Base-by-base conservation (phyloP, 2,888 invertebrate species). In the Ctena decussata region DNA sequence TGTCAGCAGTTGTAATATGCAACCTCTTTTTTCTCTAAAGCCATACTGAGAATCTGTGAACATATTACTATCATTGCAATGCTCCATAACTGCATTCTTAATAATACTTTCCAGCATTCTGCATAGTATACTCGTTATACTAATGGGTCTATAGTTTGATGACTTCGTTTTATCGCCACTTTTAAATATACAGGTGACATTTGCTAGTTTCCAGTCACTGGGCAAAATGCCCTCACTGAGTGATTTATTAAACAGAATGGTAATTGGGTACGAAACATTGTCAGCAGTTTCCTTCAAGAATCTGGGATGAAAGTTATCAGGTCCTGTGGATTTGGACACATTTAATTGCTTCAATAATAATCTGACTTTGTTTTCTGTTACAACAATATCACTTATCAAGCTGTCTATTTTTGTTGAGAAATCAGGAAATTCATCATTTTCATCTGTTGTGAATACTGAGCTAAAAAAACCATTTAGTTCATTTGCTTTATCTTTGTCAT, bases 1-100 rank as follows among this genome's bases (percentile, higher is more conserved):
- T 21, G 24, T 32, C 46, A 77, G 41, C 70, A 77, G 65, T 44
- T 77, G 77, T 41, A 53, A 24, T n/a, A 37, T 30, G 30, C 70
- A 70, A 18, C 44, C 27, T 70, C 77, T 69, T n/a, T 32, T 21
- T 11, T 70, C 37, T 41, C 77, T 39, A 27, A 77, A 77, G 12
- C 70, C 70, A 53, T 18, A 35, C 24, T 74, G 49, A 24, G 21
- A 6, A 24, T 39, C 46, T 44, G 44, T 27, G 21, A 74, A 44
- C 44, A 74, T 30, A 27, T 46, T 74, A 30, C 44, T 39, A n/a
- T 24, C 27, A 53, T 35, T 35, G 44, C 35, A 46, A 30, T n/a
- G 27, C 18, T 21, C n/a, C 41, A 74, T 46, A 18, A 74, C 32
- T 27, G 41, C 49, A 46, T 74, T 35, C 8, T 27, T 18, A 12